A percentile compares a stretch with the other conserved stretches of the same genome.
These are phyloP conservation scores for Leptopilina syphax DNA, from an alignment of 2,888 invertebrate genomes.

Conservation along the genomic window DNA sequence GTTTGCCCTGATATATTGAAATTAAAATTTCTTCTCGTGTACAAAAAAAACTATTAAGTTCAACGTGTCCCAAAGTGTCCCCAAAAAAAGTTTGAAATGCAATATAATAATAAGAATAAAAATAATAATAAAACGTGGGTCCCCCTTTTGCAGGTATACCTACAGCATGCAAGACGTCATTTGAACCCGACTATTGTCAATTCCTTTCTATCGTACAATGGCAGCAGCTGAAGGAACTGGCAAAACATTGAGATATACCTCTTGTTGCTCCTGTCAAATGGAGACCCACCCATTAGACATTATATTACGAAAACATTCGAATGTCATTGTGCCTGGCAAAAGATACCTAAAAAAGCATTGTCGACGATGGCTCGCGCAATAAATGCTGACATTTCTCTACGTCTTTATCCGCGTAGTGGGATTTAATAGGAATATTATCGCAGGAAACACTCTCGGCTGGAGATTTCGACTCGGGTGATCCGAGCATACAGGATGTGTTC, in stretches of 20 bases:
- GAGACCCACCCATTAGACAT: conserved; percentile 65
- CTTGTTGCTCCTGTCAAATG: conserved; percentile 72
- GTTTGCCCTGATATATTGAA: too few species aligned
- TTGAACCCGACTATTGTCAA: conserved; percentile 71
- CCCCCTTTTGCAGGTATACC: conserved; percentile 46
- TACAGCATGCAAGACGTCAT: conserved; percentile 57
- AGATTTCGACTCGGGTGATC: conserved; percentile 56
- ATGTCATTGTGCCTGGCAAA: conserved; percentile 54
- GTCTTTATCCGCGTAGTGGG: conserved; percentile 32
- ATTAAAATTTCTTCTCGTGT: too few species aligned
- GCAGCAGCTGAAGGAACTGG: conserved; percentile 73
- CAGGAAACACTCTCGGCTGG: conserved; percentile 50
- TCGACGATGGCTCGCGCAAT: conserved; percentile 39
- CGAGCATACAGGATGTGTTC: conserved; percentile 45
- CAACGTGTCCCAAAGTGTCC: too few species aligned
- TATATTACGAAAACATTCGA: conserved; percentile 75
- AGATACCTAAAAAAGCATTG: conserved; percentile 43
- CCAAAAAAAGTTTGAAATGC: too few species aligned
- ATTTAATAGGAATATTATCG: conserved; percentile 47
- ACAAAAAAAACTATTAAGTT: too few species aligned
- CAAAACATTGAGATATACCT: conserved; percentile 76
- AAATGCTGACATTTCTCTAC: conserved; percentile 36
- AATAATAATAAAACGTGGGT: conserved; percentile 44
- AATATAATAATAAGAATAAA: too few species aligned
- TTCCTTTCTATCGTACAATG: conserved; percentile 64